phyloP scores from a whole-genome alignment of 2,113 vertebrate genomes.

The Rallus limicola region DNA sequence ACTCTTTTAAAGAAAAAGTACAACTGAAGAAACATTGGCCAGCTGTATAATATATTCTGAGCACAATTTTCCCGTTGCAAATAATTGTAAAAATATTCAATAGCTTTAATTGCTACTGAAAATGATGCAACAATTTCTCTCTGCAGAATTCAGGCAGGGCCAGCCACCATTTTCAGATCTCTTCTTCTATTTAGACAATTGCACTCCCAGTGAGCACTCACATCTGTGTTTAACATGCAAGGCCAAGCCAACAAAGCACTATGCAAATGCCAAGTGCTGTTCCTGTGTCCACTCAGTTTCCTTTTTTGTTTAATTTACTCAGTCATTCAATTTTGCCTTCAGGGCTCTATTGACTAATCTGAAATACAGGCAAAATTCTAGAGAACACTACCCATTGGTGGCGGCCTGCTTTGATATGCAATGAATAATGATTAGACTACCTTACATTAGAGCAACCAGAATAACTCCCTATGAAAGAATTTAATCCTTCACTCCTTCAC shows the following conservation, averaged over 20 bases:
- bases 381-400: not conserved
- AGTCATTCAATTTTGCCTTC: not conserved
- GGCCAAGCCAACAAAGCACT: not conserved
- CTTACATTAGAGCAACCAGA: not conserved
- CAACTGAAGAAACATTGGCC: not conserved
- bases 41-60: slow-evolving; percentile 21
- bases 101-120: slow-evolving; percentile 27
- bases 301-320: not conserved
- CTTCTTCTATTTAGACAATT: not conserved
- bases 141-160: not conserved
- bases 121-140: not conserved
- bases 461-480: not conserved
- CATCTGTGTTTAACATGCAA: not conserved
- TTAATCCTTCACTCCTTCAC: not conserved
- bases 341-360: not conserved
- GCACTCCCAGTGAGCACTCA: not conserved
- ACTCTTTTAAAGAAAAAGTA: not conserved
- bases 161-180: not conserved
- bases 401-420: not conserved
- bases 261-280: not conserved
- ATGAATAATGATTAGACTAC: not conserved
- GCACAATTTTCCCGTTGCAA: not conserved
- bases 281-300: not conserved
- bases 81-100: not conserved
- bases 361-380: not conserved